Base-by-base conservation (phyloP, 2,797 vertebrate species). In the Cyclopterus lumpus region DNA sequence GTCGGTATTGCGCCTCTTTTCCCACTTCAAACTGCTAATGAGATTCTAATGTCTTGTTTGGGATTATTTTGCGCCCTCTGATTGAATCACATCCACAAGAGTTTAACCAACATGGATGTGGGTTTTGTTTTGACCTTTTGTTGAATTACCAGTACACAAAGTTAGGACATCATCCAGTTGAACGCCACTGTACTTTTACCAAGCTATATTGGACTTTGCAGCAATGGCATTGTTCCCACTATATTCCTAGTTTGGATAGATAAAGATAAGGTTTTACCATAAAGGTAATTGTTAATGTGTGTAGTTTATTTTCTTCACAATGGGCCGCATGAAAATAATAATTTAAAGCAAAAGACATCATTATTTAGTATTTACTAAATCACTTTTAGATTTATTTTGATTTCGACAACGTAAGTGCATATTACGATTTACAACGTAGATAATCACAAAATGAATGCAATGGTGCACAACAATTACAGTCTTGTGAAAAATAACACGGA, bases 11-110 rank as follows among this genome's bases (percentile, higher is more conserved):
- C 8, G 0, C 34, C 40, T 72, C 64, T 46, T 51, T 42, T 55
- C 34, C 62, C 61, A 57, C 71, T 85, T 69, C 16, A 75, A 55
- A 24, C 36, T 51, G 58, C 59, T 76, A 80, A 75, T 81, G 72
- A 79, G 64, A 58, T 53, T 15, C 73, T 62, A 6, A 8, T 44
- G 57, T 53, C 11, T 54, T 36, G 8, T 38, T 54, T 48, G 61
- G 55, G n/a, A 49, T 63, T 54, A 59, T 65, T 28, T 72, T 62
- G 18, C 62, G 58, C 26, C 6, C 42, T 67, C 34, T 22, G 12
- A 40, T 24, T 38, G 6, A 46, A 22, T 60, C 12, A 8, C 7
- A 26, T 15, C 30, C 55, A 36, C 30, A 34, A n/a, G 12, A 46
- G 36, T 34, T 59, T 11, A 64, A 10, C 28, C 0, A 1, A 2